Conservation (phyloP, 2,797 vertebrate species). For the Enteromius radiatus region DNA sequence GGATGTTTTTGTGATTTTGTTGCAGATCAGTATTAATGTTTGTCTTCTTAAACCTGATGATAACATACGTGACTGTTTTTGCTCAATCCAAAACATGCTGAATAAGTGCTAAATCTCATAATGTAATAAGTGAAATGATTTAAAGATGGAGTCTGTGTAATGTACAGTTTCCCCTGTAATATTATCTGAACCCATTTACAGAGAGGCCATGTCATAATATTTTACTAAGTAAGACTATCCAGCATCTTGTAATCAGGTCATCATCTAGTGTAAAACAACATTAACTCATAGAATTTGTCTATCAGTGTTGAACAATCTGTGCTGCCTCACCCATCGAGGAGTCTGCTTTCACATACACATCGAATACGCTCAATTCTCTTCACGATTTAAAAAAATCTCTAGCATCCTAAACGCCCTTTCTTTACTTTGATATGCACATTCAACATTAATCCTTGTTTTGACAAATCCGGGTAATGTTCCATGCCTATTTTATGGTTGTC, state of each 20-base stretch:
- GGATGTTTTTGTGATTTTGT: neutral
- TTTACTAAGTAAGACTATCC: conserved; percentile 1
- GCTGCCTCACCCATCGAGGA: neutral
- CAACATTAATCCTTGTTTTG: neutral
- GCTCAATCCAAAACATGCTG: neutral
- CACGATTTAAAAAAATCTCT: neutral
- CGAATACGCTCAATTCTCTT: neutral
- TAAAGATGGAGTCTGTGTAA: neutral
- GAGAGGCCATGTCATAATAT: neutral
- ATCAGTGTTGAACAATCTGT: too few relatives aligned
- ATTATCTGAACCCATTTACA: conserved; percentile 20
- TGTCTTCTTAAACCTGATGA: neutral
- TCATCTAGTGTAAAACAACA: conserved; percentile 7
- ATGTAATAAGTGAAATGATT: neutral
- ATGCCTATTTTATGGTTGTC: neutral
- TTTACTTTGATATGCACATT: neutral
- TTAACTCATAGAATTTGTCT: neutral
- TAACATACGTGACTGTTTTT: neutral
- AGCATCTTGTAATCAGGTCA: neutral
- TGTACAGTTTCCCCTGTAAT: neutral
- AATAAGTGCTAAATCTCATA: neutral
- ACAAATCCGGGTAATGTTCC: neutral
- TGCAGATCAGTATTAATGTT: neutral
- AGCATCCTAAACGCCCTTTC: neutral
- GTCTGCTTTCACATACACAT: neutral